A percentile compares a stretch with the other conserved stretches of the same genome.
These are phyloP conservation scores for Phalangium opilio DNA, from an alignment of 2,888 invertebrate genomes.

Conservation along the genomic window DNA sequence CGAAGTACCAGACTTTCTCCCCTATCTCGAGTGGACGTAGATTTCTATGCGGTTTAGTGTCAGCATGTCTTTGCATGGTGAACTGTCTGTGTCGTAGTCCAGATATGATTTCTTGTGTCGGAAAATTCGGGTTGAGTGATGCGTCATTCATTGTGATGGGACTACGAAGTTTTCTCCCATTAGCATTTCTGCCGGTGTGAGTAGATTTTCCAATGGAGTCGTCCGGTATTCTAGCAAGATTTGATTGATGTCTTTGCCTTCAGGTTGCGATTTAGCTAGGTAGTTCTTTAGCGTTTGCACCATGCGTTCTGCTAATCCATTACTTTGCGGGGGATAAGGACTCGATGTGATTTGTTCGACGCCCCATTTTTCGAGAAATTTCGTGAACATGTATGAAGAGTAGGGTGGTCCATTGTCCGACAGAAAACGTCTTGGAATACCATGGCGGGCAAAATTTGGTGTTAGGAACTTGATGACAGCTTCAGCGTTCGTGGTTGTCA, in stretches of 20 bases:
- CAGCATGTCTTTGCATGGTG: no score
- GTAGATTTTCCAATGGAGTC: no score
- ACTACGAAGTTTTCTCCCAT: no score
- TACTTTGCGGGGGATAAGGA: slow-evolving; percentile 1
- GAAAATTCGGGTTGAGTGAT: no score
- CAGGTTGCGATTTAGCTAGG: slow-evolving; percentile 5
- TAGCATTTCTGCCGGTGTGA: background rate
- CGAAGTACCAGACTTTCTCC: no score
- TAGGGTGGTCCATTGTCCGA: slow-evolving; percentile 3
- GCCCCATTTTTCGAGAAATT: slow-evolving; percentile 1
- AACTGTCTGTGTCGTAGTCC: no score
- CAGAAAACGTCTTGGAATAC: slow-evolving; percentile 1
- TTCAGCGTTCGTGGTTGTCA: background rate
- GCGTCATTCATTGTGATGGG: no score
- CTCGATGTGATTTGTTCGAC: slow-evolving; percentile 1
- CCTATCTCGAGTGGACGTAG: no score
- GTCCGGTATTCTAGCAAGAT: slow-evolving; percentile 6
- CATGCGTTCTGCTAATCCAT: slow-evolving; percentile 1
- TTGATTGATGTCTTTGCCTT: slow-evolving; percentile 1
- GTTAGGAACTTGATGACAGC: slow-evolving; percentile 5
- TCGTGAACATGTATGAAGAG: background rate
- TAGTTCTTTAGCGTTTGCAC: slow-evolving; percentile 1
- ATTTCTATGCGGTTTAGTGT: no score
- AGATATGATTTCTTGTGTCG: no score
- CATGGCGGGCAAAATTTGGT: slow-evolving; percentile 3